Base-by-base conservation (phyloP, 2,888 invertebrate genomes). In the Andrena fulva region DNA sequence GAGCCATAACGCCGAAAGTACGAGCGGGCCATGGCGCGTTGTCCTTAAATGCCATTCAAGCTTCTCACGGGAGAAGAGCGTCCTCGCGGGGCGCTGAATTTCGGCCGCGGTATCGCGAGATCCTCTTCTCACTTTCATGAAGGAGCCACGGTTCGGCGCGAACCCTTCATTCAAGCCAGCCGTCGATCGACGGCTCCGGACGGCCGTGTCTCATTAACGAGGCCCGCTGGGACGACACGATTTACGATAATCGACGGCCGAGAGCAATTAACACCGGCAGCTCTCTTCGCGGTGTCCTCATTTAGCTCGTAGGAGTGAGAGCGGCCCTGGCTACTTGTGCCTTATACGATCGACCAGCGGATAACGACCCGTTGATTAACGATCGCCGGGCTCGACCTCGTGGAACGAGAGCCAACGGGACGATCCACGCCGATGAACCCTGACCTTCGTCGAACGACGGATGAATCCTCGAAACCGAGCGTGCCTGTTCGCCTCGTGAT, bases 331-430 rank as follows among this genome's bases (percentile, higher is more conserved):
- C 69, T 80, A 79, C 76, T 52, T 66, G 70, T 60, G 62, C 59
- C 72, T 80, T 69, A 74, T n/a, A 59, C 73, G 84, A 86, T 85
- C 80, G 64, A 54, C 35, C 64, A 8, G 60, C 33, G 77, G 87
- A 87, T 87, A 87, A 86, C 72, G 78, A 87, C 48, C 29, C 63
- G 77, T 56, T 87, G 87, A 87, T 87, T 87, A 87, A 87, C 82
- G 87, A 87, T 80, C 85, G 69, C 35, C 76, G 60, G 80, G 68
- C 69, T 66, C 72, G 82, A 71, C 77, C 66, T 50, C 62, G 24
- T 16, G 68, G 50, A 66, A 66, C 63, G 54, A 67, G 73, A 67
- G 75, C 71, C 70, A 62, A 52, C 80, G 60, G 42, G 69, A 77
- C 62, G 67, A 56, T 78, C 77, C 69, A 42, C 73, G 76, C 24